Base-by-base conservation (phyloP, 2,888 invertebrate species). In the Caenorhabditis angaria region DNA sequence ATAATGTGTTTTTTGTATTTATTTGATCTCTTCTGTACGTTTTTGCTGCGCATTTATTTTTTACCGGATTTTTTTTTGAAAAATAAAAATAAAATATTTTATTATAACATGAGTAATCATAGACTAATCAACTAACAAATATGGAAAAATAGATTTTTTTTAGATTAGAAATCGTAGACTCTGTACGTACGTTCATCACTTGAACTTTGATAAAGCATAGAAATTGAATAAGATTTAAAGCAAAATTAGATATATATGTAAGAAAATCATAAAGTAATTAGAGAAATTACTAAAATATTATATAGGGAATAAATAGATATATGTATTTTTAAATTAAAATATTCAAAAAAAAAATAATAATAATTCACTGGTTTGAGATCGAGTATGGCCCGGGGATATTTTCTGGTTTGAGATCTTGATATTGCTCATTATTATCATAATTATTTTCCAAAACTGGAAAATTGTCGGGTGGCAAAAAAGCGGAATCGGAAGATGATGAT, bases 21-120 rank as follows among this genome's bases (percentile, higher is more conserved):
- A 50, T 48, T 57, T 29, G 56, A 50, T 64, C 51, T 63, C 53
- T 12, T 22, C 32, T 65, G 65, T 60, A 60, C 65, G 59, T 60
- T 65, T 64, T 25, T 47, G 41, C 53, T 53, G 35, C n/a, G 29
- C 29, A n/a, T 29, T 22, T 32, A 14, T 50, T 51, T 51, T 50
- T 50, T 29, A 50, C 51, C 32, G 22, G n/a, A n/a, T n/a, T n/a
- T n/a, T n/a, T n/a, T n/a, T n/a, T n/a, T n/a, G n/a, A n/a, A n/a
- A n/a, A n/a, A n/a, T n/a, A n/a, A n/a, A n/a, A 61, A 29, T 32
- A 18, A 61, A 61, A 53, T 35, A 25, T 54, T 18, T 50, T 29
- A 50, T 50, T 29, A 22, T 41, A 41, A 48, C n/a, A 47, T 41
- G 35, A 47, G 22, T 18, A 48, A 20, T 22, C 25, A 24, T 55